Percentiles rank a stretch among this genome's conserved stretches.
Conservation (phyloP, 2,797 vertebrate genomes). For the Amblyraja radiata region DNA sequence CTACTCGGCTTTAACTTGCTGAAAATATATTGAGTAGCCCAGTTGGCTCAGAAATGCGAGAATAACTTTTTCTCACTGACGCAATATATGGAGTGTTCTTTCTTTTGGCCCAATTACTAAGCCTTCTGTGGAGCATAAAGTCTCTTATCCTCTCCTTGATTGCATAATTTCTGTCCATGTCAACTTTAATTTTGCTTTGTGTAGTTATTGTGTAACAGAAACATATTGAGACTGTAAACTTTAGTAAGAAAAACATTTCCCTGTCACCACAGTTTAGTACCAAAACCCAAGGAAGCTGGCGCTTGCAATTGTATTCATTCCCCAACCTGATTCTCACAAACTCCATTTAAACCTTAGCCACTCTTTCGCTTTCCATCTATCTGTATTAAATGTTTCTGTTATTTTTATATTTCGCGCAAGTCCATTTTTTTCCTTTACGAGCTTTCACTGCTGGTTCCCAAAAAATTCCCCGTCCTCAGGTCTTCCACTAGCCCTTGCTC, state of each 20-base stretch:
- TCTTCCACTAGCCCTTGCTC: no score
- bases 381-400: no score
- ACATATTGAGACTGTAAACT: background rate
- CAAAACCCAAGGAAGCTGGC: background rate
- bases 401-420: no score
- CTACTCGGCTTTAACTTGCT: background rate
- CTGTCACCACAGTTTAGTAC: background rate
- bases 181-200: background rate
- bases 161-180: background rate
- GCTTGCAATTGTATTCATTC: no score
- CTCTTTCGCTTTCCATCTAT: no score
- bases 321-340: no score
- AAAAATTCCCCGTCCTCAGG: no score
- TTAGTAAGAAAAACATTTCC: background rate
- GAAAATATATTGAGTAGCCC: background rate
- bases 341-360: no score
- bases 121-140: background rate
- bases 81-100: background rate
- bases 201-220: background rate
- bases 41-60: no score
- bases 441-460: no score
- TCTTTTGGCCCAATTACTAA: background rate
- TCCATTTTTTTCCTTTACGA: no score
- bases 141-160: background rate
- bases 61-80: background rate